Base-by-base conservation (phyloP, 2,888 invertebrate species). In the Eupithecia abbreviata region DNA sequence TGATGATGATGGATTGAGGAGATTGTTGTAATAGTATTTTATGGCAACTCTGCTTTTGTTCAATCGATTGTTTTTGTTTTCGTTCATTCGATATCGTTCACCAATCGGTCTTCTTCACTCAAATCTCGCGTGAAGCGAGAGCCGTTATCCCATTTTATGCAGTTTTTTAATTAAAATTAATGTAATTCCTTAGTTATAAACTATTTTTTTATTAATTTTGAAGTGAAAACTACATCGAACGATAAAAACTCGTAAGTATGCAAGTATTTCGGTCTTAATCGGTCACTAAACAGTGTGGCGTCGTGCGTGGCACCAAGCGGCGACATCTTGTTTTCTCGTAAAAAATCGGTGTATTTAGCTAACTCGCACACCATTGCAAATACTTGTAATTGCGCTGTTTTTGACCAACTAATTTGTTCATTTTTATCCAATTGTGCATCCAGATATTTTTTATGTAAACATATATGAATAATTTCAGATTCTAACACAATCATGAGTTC, bases 241-340 rank as follows among this genome's bases (percentile, higher is more conserved):
- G 72, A 72, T 79, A 76, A 77, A 75, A 76, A 77, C 74, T 47
- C 69, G 75, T 77, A 76, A 76, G 76, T 79, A 65, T 68, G 58
- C 41, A 15, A 30, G 45, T 58, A 71, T 74, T 71, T 68, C n/a
- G 43, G 55, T 41, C 66, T 15, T 51, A 66, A 42, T 65, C 42
- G 18, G 58, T 42, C 9, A 9, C 43, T 76, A 72, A 74, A 74
- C 72, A 84, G 86, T 85, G 88, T 90, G 92, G 91, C 84, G 84
- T 90, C 94, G 93, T 94, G 94, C 94, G 94, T 94, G 94, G 94
- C 94, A 92, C 90, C 90, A 89, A 87, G 89, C 87, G 93, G 87
- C 93, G 94, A 94, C 94, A 94, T 94, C 90, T 94, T 94, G 94
- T 94, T 93, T 93, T 91, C 88, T 80, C 76, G 58, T 76, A 72